Conservation (phyloP, 2,797 vertebrate genomes). For the Rhynchonycteris naso region DNA sequence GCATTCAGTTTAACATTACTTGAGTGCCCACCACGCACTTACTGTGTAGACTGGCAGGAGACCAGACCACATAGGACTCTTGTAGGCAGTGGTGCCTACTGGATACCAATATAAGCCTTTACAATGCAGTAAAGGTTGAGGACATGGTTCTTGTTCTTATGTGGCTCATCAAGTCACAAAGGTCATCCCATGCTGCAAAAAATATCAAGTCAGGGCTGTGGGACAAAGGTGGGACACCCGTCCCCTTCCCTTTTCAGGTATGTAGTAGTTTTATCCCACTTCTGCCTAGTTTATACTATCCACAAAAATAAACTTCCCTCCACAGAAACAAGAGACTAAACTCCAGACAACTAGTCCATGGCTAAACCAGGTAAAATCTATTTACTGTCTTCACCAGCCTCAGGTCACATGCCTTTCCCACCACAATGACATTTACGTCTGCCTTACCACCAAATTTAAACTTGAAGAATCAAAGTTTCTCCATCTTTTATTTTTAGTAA, state of each 20-base stretch:
- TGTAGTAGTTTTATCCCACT: neutral
- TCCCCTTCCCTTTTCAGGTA: neutral
- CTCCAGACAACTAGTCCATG: neutral
- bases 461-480: neutral
- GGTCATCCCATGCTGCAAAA: constrained; percentile 68
- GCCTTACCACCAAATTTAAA: constrained; percentile 29
- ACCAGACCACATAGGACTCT: constrained; percentile 67
- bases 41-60: constrained; percentile 62
- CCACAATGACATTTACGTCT: neutral
- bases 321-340: neutral
- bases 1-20: constrained; percentile 28
- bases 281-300: constrained; percentile 1
- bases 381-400: neutral
- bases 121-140: constrained; percentile 61
- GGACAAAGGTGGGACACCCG: constrained; percentile 2
- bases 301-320: constrained; percentile 42
- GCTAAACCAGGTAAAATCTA: neutral
- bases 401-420: neutral
- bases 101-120: constrained; percentile 56
- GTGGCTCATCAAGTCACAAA: constrained; percentile 68
- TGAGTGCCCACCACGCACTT: constrained; percentile 58
- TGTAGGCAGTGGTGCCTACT: constrained; percentile 61
- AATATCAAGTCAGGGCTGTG: constrained; percentile 62
- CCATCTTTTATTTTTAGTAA: neutral
- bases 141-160: constrained; percentile 61